Percentiles rank a stretch among this genome's conserved stretches.
These are phyloP conservation scores for Pachyramphus minor DNA, from an alignment of 2,113 vertebrate species.

Conservation along the genomic window DNA sequence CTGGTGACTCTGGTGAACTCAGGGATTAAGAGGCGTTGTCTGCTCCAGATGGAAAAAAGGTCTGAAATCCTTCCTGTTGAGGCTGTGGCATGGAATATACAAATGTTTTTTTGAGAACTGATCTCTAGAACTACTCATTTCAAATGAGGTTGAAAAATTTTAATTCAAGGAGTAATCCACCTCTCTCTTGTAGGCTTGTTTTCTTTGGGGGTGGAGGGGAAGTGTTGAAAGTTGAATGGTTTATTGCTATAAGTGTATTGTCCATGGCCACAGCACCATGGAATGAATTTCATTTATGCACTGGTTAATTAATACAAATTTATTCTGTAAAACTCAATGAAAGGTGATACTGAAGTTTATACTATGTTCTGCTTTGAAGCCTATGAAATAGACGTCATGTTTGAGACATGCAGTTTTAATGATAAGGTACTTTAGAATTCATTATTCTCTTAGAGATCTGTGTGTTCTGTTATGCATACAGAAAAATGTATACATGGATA, in stretches of 20 bases:
- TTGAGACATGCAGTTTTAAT: constrained; percentile 6
- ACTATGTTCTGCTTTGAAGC: neutral
- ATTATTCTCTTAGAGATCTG: constrained; percentile 1
- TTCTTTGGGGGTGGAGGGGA: neutral
- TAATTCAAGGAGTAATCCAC: neutral
- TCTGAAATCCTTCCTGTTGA: neutral
- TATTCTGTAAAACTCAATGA: neutral
- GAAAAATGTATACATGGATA: neutral
- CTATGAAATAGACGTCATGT: neutral
- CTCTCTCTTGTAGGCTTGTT: neutral
- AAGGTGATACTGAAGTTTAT: neutral
- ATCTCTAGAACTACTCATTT: neutral
- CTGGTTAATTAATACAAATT: neutral
- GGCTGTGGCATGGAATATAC: neutral
- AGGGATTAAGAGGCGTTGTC: neutral
- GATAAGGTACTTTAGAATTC: neutral
- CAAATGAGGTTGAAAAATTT: neutral
- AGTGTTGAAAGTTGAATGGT: neutral
- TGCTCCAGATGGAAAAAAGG: neutral
- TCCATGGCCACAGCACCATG: neutral
- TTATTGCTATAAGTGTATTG: neutral
- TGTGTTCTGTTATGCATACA: neutral
- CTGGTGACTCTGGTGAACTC: neutral
- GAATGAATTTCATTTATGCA: neutral
- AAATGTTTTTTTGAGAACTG: neutral